Percentiles rank a stretch among this genome's conserved stretches.
Conservation (phyloP, 2,797 vertebrate genomes). For the Oreonectes daqikongensis region DNA sequence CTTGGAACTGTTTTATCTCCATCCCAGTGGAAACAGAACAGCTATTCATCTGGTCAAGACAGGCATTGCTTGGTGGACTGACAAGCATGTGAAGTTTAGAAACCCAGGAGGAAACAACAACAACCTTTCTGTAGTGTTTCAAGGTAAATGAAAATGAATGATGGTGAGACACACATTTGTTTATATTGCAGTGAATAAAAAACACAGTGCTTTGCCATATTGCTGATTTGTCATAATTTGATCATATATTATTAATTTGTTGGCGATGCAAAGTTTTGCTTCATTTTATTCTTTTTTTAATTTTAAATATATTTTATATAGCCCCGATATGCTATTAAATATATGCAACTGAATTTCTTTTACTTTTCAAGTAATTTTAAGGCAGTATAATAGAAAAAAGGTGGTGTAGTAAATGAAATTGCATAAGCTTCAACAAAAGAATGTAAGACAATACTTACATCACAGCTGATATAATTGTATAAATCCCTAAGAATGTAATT, state of each 20-base stretch:
- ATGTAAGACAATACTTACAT: not conserved
- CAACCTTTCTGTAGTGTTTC: slow-evolving; percentile 81
- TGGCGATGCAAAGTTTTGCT: too few species aligned
- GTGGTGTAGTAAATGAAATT: too few species aligned
- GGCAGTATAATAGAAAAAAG: too few species aligned
- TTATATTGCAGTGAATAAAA: not conserved
- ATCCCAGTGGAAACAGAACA: slow-evolving; percentile 73
- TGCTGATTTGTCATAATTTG: too few species aligned
- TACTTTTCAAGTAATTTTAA: too few species aligned
- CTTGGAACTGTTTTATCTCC: slow-evolving; percentile 81
- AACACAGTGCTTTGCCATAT: not conserved
- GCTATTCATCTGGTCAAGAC: slow-evolving; percentile 82
- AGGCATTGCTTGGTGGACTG: slow-evolving; percentile 98
- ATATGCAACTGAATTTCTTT: too few species aligned
- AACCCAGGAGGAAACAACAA: slow-evolving; percentile 83
- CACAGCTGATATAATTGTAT: not conserved
- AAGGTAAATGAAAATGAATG: slow-evolving; percentile 74
- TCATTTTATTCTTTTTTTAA: too few species aligned
- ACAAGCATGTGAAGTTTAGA: slow-evolving; percentile 97
- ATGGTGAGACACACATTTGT: not conserved
- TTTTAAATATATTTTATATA: too few species aligned
- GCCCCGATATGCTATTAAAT: too few species aligned
- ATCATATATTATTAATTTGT: too few species aligned
- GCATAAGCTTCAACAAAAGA: not conserved
- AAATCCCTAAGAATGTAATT: not conserved